Conservation (phyloP, 2,888 invertebrate genomes). For the Spicauda simplicius region DNA sequence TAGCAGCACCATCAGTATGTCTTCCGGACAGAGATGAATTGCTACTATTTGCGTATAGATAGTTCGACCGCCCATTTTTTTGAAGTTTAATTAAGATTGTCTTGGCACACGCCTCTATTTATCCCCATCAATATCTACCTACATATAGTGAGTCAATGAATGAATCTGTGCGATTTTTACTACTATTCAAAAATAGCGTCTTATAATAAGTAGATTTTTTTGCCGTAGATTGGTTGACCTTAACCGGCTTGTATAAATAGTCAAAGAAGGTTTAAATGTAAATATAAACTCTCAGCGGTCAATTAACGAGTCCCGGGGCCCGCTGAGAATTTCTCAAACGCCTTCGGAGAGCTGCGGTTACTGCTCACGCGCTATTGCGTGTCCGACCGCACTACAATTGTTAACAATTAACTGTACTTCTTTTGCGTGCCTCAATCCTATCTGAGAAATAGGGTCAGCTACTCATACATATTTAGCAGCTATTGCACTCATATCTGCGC, state of each 20-base stretch:
- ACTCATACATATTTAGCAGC: constrained; percentile 36
- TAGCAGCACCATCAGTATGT: constrained; percentile 46
- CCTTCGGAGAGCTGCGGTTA: constrained; percentile 55
- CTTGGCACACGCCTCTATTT: constrained; percentile 16
- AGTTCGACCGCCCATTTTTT: constrained; percentile 17
- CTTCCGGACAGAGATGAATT: constrained; percentile 37
- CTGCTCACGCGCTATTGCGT: constrained; percentile 70
- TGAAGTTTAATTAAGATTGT: constrained; percentile 10
- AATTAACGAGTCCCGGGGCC: constrained; percentile 17
- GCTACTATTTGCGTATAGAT: constrained; percentile 26
- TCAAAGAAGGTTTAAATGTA: constrained; percentile 21
- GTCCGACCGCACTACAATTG: constrained; percentile 77
- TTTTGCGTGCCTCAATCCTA: constrained; percentile 76
- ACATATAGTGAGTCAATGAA: constrained; percentile 6
- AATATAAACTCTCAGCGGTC: constrained; percentile 15
- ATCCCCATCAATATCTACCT: neutral
- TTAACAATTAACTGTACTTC: constrained; percentile 78
- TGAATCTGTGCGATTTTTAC: constrained; percentile 12
- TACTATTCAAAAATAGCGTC: neutral
- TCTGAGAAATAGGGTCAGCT: constrained; percentile 76
- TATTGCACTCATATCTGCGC: constrained; percentile 11
- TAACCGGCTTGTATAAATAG: constrained; percentile 1
- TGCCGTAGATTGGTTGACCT: constrained; percentile 2
- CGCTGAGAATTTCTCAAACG: neutral
- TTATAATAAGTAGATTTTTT: neutral